These are phyloP conservation scores for Phallusia fumigata DNA, from an alignment of 23 tunicate species.

Conservation along the genomic window DNA sequence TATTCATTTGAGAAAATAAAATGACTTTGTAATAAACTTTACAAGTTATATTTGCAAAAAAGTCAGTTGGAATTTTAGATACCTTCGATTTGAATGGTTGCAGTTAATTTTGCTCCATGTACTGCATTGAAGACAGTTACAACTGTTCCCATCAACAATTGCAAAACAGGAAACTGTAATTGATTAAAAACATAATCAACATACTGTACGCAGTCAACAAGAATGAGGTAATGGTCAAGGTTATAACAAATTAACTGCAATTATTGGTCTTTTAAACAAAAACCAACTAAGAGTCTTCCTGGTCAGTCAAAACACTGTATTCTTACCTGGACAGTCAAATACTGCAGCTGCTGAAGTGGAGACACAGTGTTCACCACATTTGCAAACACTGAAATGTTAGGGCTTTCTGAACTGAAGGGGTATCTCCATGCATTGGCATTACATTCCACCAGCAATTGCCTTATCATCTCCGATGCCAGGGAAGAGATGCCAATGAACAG, in stretches of 20 bases:
- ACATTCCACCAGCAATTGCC: background rate
- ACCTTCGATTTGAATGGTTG: too few species aligned
- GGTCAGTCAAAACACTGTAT: too few species aligned
- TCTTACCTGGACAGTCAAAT: background rate
- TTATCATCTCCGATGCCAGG: background rate
- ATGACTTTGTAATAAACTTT: too few species aligned
- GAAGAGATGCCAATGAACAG: background rate
- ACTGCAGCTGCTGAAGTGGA: background rate
- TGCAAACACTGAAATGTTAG: background rate
- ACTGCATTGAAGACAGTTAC: background rate
- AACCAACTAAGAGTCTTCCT: too few species aligned
- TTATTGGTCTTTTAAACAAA: too few species aligned
- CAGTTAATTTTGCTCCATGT: background rate
- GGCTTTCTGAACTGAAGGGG: background rate
- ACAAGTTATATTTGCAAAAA: too few species aligned
- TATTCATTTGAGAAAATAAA: too few species aligned
- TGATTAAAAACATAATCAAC: too few species aligned
- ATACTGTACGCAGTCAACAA: too few species aligned
- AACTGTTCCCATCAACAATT: background rate
- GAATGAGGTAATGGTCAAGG: too few species aligned
- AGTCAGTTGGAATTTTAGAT: too few species aligned
- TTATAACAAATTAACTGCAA: too few species aligned
- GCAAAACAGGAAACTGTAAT: slow-evolving; percentile 1
- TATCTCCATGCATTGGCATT: background rate
- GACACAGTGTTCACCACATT: background rate